Conservation (phyloP, 2,113 vertebrate genomes). For the Heloderma charlesbogerti region DNA sequence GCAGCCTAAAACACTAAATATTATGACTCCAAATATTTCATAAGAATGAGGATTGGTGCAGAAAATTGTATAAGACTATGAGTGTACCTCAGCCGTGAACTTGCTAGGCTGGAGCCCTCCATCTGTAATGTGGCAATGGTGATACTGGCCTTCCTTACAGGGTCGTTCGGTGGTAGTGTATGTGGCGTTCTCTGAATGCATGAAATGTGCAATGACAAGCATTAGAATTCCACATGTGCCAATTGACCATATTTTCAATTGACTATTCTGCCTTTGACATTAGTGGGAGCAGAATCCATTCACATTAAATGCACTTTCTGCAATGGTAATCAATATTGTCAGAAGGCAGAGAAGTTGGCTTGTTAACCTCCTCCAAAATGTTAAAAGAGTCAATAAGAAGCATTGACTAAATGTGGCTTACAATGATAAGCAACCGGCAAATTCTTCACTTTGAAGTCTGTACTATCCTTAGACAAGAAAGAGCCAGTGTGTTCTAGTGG, state of each 20-base stretch:
- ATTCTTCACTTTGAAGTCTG: not conserved
- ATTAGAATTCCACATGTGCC: not conserved
- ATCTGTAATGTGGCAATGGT: not conserved
- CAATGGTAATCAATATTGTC: conserved; percentile 1
- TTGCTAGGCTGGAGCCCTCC: too few relatives aligned
- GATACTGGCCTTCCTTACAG: not conserved
- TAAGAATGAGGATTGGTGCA: not conserved
- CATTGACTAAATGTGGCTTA: not conserved
- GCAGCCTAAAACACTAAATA: not conserved
- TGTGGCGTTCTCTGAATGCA: not conserved
- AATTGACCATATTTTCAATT: not conserved
- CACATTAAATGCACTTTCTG: conserved; percentile 1
- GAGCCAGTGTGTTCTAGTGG: too few relatives aligned
- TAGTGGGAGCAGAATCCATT: not conserved
- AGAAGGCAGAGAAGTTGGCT: not conserved
- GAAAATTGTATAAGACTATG: not conserved
- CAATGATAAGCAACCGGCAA: not conserved
- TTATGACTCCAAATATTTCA: not conserved
- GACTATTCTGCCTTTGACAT: not conserved
- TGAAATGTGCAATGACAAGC: not conserved
- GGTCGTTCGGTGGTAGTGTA: not conserved
- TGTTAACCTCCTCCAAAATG: not conserved
- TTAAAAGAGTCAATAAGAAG: not conserved
- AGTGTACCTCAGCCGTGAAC: not conserved
- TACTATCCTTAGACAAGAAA: not conserved